Percentiles rank a stretch among this genome's conserved stretches.
These are phyloP conservation scores for Thalpophila matura DNA, from an alignment of 2,888 invertebrate species.

Conservation along the genomic window DNA sequence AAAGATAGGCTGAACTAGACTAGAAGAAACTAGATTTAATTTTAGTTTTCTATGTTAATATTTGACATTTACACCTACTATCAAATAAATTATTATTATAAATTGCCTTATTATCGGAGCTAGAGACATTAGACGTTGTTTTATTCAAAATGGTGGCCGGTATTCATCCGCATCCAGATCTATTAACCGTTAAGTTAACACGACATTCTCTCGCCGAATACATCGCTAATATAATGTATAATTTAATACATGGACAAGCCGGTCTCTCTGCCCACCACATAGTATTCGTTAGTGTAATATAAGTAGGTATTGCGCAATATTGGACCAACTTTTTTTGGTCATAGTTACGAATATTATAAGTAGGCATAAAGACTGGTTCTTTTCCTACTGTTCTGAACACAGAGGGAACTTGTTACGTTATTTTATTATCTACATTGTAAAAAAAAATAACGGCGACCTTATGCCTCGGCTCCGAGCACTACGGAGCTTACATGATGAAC, in stretches of 20 bases:
- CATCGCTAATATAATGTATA: constrained; percentile 2
- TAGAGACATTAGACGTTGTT: neutral
- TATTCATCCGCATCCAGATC: neutral
- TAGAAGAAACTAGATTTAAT: neutral
- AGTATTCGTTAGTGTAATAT: constrained; percentile 5
- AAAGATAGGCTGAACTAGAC: neutral
- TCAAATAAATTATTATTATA: neutral
- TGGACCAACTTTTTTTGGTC: constrained; percentile 1
- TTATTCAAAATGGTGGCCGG: neutral
- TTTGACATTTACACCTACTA: constrained; percentile 22
- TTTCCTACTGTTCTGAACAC: constrained; percentile 13
- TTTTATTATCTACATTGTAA: neutral
- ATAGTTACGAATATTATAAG: neutral
- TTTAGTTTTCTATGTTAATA: neutral
- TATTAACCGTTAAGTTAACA: constrained; percentile 13
- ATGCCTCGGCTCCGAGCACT: neutral
- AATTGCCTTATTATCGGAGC: neutral
- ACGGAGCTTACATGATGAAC: neutral
- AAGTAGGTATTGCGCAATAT: constrained; percentile 41
- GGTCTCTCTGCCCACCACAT: constrained; percentile 19
- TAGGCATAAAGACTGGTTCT: constrained; percentile 23
- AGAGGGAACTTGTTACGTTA: neutral
- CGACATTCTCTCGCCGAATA: constrained; percentile 9
- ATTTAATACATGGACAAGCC: constrained; percentile 11
- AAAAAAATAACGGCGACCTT: too few species aligned